Conservation (phyloP, 2,797 vertebrate genomes). For the Loris lydekkerianus region DNA sequence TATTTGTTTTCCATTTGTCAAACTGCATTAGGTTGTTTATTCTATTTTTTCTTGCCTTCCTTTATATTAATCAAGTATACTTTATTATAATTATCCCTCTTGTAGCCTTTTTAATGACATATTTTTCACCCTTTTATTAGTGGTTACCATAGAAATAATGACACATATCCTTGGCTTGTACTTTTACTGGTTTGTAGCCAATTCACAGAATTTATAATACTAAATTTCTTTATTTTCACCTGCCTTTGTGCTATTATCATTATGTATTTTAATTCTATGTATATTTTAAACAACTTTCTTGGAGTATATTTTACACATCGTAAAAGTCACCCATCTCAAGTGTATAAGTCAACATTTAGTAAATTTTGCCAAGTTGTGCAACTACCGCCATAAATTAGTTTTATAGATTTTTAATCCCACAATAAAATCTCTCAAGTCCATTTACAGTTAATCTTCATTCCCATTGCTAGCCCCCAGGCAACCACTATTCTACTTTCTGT, state of each 20-base stretch:
- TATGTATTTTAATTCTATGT: constrained; percentile 11
- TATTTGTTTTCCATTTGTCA: background rate
- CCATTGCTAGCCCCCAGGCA: background rate
- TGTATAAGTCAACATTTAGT: background rate
- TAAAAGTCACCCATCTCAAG: background rate
- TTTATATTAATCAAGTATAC: background rate
- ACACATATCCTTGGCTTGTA: background rate
- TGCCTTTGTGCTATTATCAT: background rate
- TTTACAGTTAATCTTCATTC: background rate
- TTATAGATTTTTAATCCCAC: background rate
- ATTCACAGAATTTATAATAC: background rate
- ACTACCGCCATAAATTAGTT: background rate
- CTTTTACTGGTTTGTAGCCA: background rate
- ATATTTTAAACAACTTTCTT: background rate
- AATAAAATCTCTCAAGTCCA: background rate
- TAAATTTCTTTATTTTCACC: background rate
- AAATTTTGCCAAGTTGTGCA: background rate
- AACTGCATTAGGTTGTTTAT: background rate
- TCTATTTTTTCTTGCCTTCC: background rate
- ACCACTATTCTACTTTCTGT: background rate
- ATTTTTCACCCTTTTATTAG: background rate
- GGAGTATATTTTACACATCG: background rate
- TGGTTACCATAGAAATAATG: background rate
- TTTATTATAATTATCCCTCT: background rate
- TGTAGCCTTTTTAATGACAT: background rate